Evolutionary conservation across 2,888 invertebrate species (phyloP).

Genomic region (Cenopis cana): DNA sequence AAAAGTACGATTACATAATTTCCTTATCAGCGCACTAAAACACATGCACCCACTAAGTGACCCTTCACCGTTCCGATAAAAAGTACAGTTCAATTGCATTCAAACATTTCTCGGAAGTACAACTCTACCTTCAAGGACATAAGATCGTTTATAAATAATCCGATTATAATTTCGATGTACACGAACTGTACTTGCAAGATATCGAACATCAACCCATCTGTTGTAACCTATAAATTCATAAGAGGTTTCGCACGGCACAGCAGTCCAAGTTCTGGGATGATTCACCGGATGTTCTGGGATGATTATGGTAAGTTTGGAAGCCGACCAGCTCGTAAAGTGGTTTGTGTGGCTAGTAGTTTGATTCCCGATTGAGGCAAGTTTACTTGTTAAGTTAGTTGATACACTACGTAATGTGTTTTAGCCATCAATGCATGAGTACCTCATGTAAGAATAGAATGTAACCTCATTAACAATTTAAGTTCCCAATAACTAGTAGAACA

Average conservation of each 20-base stretch:
- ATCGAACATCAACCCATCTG: slow-evolving; percentile 68
- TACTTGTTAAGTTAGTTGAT: slow-evolving; percentile 9
- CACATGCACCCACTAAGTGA: slow-evolving; percentile 67
- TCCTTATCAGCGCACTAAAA: slow-evolving; percentile 66
- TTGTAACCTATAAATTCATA: slow-evolving; percentile 66
- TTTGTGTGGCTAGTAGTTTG: slow-evolving; percentile 26
- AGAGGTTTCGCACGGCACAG: slow-evolving; percentile 49
- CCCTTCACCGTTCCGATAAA: slow-evolving; percentile 62
- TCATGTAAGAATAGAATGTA: too few relatives aligned
- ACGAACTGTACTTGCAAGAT: slow-evolving; percentile 51
- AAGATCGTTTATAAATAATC: not conserved
- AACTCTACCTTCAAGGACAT: slow-evolving; percentile 15
- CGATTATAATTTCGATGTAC: slow-evolving; percentile 3
- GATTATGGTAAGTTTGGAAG: slow-evolving; percentile 35
- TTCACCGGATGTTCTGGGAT: slow-evolving; percentile 34
- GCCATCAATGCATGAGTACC: not conserved
- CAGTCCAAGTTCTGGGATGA: slow-evolving; percentile 32
- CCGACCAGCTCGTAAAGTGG: slow-evolving; percentile 32
- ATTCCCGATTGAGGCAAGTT: slow-evolving; percentile 28
- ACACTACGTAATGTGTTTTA: not conserved
- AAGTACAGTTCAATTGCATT: slow-evolving; percentile 45
- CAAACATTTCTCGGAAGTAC: slow-evolving; percentile 1
- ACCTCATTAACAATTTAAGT: too few relatives aligned
- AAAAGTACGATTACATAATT: slow-evolving; percentile 49
- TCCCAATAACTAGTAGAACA: too few relatives aligned